These are phyloP conservation scores for Petrolisthes cinctipes DNA, from an alignment of 2,888 invertebrate genomes.

Conservation along the genomic window DNA sequence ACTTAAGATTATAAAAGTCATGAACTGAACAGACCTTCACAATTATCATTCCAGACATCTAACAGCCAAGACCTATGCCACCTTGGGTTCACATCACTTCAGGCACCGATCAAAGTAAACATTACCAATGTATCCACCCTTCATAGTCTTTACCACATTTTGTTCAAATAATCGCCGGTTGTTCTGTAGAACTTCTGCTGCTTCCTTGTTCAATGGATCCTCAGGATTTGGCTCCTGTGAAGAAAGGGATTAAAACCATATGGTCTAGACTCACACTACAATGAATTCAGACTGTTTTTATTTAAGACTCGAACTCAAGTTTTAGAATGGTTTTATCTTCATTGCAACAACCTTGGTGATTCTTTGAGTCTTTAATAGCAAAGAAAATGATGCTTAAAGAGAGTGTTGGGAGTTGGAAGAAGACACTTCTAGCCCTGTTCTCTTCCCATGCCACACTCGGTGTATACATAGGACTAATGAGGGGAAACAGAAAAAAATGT, in stretches of 20 bases:
- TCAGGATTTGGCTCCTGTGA: constrained; percentile 96
- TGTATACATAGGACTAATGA: not conserved
- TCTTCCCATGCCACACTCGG: too few species aligned
- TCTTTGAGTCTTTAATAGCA: too few species aligned
- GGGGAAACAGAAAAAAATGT: too few species aligned
- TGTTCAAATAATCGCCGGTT: constrained; percentile 94
- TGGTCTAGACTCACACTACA: too few species aligned
- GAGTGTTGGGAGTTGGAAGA: too few species aligned
- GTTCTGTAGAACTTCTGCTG: constrained; percentile 95
- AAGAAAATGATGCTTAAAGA: too few species aligned
- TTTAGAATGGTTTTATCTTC: not conserved
- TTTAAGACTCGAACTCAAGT: not conserved
- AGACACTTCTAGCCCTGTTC: too few species aligned
- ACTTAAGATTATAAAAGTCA: constrained; percentile 2
- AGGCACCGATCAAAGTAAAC: constrained; percentile 96
- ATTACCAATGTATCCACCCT: constrained; percentile 94
- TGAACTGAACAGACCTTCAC: constrained; percentile 6
- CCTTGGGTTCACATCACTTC: constrained; percentile 74
- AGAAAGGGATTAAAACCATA: not conserved
- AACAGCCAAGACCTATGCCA: not conserved
- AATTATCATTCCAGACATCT: not conserved
- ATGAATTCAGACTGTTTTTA: too few species aligned
- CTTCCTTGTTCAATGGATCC: constrained; percentile 98
- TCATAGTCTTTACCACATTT: constrained; percentile 95
- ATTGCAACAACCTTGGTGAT: not conserved